Evolutionary conservation across 2,797 vertebrate species (phyloP).

Genomic region (Typhlichthys subterraneus): DNA sequence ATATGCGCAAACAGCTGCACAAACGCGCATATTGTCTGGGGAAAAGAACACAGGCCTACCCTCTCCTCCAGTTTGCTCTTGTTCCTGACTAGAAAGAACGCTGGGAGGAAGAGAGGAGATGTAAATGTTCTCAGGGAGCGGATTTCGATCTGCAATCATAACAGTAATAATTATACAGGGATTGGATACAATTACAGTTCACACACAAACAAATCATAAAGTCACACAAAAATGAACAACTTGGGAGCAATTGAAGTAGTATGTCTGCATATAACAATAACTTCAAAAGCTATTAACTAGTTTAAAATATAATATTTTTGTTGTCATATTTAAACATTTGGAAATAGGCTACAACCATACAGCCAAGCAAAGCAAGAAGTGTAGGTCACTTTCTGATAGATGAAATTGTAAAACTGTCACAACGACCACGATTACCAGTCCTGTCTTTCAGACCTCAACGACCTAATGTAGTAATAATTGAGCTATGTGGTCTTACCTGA

Average conservation of each 20-base stretch:
- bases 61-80: neutral
- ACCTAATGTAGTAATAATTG: neutral
- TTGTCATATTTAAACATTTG: no score
- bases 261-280: neutral
- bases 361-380: no score
- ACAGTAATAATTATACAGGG: constrained; percentile 21
- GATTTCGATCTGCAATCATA: constrained; percentile 42
- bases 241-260: constrained; percentile 6
- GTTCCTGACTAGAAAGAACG: constrained; percentile 40
- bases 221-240: constrained; percentile 6
- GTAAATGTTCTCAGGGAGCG: constrained; percentile 53
- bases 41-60: constrained; percentile 28
- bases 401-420: neutral
- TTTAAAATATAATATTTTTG: no score
- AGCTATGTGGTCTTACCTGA: constrained; percentile 47
- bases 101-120: constrained; percentile 63
- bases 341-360: no score
- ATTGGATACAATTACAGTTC: constrained; percentile 14
- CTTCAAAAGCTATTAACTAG: neutral
- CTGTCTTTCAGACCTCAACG: neutral
- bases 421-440: neutral
- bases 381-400: no score
- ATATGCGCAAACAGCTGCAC: neutral
- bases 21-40: neutral
- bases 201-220: constrained; percentile 19